Conservation (phyloP, 2,888 invertebrate species). For the Rhingia campestris region DNA sequence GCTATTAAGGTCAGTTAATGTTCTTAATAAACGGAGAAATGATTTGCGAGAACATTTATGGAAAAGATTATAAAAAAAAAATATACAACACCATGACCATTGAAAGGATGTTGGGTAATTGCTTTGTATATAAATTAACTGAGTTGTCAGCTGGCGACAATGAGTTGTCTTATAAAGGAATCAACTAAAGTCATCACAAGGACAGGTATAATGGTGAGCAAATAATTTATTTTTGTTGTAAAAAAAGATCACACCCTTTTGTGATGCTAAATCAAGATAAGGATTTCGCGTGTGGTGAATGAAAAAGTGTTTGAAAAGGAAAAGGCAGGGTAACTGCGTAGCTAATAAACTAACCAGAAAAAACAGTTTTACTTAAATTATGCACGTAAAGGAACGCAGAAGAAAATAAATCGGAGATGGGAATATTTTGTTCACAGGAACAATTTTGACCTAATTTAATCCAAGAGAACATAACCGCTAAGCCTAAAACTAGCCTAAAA, state of each 20-base stretch:
- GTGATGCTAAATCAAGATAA: conserved; percentile 24
- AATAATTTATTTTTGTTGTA: conserved; percentile 48
- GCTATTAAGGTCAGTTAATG: conserved; percentile 49
- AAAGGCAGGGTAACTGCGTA: too few relatives aligned
- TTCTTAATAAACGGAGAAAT: conserved; percentile 41
- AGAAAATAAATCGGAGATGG: too few relatives aligned
- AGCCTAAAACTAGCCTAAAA: too few relatives aligned
- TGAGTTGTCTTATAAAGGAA: not conserved
- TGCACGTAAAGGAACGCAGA: too few relatives aligned
- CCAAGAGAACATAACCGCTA: too few relatives aligned
- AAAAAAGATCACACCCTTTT: conserved; percentile 39
- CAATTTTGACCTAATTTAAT: too few relatives aligned
- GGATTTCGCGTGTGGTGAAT: not conserved
- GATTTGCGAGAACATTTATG: conserved; percentile 50
- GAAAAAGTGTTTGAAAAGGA: too few relatives aligned
- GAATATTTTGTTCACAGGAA: too few relatives aligned
- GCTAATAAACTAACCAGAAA: too few relatives aligned
- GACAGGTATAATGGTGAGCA: conserved; percentile 20
- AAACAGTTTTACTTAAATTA: too few relatives aligned
- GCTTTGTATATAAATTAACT: conserved; percentile 18
- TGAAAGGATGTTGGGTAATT: conserved; percentile 24
- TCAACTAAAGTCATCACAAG: conserved; percentile 10
- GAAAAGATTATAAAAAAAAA: conserved; percentile 19
- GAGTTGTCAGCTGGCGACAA: conserved; percentile 18
- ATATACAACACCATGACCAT: not conserved